These are phyloP conservation scores for Isurus oxyrinchus DNA, from an alignment of 2,113 vertebrate genomes.

Conservation along the genomic window DNA sequence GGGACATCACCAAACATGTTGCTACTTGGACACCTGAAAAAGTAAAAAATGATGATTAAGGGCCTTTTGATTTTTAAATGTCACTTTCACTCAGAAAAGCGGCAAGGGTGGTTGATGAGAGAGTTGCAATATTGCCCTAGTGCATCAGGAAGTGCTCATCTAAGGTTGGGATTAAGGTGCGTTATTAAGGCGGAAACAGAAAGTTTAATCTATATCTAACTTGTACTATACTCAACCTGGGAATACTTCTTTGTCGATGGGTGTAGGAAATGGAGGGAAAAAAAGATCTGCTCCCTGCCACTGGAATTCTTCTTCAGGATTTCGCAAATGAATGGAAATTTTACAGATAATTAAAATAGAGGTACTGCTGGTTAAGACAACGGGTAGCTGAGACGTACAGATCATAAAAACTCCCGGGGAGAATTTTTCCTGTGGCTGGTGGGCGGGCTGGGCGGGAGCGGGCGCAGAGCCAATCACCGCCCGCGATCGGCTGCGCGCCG, in stretches of 20 bases:
- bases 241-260: background rate
- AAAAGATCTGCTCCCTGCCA: background rate
- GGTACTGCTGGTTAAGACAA: background rate
- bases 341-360: background rate
- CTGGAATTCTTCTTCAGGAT: background rate
- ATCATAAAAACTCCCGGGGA: background rate
- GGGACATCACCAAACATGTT: constrained; percentile 93
- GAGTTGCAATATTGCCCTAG: background rate
- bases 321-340: background rate
- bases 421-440: too few relatives aligned
- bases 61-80: background rate
- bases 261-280: background rate
- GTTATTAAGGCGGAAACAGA: background rate
- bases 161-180: background rate
- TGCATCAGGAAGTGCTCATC: background rate
- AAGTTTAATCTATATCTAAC: background rate
- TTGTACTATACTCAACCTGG: background rate
- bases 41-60: constrained; percentile 49
- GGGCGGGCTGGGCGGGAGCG: too few relatives aligned
- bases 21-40: constrained; percentile 88
- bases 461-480: too few relatives aligned
- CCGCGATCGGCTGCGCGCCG: too few relatives aligned
- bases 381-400: background rate
- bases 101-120: background rate
- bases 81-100: background rate